These are phyloP conservation scores for Sarcophaga subvicina DNA, from an alignment of 2,888 invertebrate genomes.

Conservation along the genomic window DNA sequence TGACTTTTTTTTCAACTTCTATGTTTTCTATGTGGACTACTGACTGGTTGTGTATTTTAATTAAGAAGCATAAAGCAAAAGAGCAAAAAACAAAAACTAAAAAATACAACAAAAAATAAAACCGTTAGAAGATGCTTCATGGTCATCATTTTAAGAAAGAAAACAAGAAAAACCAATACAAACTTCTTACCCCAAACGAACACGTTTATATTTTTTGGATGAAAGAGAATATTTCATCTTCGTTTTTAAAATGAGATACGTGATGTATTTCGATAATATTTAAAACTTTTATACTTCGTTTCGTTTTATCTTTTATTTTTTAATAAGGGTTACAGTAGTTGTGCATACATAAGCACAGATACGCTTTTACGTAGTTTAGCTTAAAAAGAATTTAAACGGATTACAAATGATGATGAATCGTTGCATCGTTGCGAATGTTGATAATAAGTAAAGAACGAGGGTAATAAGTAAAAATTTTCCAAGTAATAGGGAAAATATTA, in stretches of 20 bases:
- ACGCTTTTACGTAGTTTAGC: not conserved
- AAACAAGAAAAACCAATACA: not conserved
- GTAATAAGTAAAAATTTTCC: not conserved
- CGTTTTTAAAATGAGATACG: constrained; percentile 40
- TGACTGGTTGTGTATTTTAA: constrained; percentile 1
- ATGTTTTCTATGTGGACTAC: not conserved
- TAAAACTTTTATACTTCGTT: constrained; percentile 7
- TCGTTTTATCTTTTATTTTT: not conserved
- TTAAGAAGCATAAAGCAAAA: not conserved
- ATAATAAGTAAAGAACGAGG: not conserved
- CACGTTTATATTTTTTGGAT: not conserved
- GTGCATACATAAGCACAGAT: not conserved
- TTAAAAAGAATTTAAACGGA: not conserved
- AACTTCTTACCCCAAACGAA: not conserved
- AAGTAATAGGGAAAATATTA: not conserved
- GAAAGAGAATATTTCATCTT: not conserved
- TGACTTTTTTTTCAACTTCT: not conserved
- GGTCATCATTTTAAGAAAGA: not conserved
- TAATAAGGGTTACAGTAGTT: not conserved
- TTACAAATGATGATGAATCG: not conserved
- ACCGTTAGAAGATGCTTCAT: not conserved
- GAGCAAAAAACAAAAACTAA: not conserved
- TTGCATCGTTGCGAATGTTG: not conserved
- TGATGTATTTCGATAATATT: constrained; percentile 30
- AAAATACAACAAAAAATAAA: no score